phyloP scores from a whole-genome alignment of 2,888 invertebrate species.

The Polylopha cassiicola region DNA sequence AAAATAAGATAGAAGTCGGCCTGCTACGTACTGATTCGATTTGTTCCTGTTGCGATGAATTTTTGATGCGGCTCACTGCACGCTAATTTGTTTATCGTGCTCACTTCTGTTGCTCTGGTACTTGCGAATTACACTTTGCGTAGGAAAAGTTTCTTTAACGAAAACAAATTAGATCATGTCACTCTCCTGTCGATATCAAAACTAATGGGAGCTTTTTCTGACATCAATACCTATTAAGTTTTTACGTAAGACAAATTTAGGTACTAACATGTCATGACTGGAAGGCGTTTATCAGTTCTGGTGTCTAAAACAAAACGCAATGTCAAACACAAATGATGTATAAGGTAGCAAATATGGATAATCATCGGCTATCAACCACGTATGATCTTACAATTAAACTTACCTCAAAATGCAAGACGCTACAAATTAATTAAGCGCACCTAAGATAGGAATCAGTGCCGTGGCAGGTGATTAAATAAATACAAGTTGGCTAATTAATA shows the following conservation, averaged over 20 bases:
- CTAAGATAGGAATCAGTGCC: slow-evolving; percentile 59
- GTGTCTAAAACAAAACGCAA: too few relatives aligned
- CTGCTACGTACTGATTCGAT: slow-evolving; percentile 68
- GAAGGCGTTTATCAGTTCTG: too few relatives aligned
- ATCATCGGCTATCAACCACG: slow-evolving; percentile 32
- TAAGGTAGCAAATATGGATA: too few relatives aligned
- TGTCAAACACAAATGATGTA: too few relatives aligned
- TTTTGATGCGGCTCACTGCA: slow-evolving; percentile 75
- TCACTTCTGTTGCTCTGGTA: slow-evolving; percentile 55
- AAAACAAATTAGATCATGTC: too few relatives aligned
- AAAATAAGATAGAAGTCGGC: slow-evolving; percentile 59
- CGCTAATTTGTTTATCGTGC: slow-evolving; percentile 76
- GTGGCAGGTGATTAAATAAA: slow-evolving; percentile 73
- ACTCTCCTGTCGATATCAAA: too few relatives aligned
- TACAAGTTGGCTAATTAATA: slow-evolving; percentile 73
- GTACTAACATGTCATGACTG: too few relatives aligned
- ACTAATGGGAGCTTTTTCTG: too few relatives aligned
- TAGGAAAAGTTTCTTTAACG: too few relatives aligned
- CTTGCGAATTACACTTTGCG: slow-evolving; percentile 36
- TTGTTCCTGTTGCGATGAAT: slow-evolving; percentile 74
- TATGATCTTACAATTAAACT: slow-evolving; percentile 36
- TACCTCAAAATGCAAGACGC: slow-evolving; percentile 40
- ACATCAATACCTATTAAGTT: too few relatives aligned
- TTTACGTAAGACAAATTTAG: too few relatives aligned
- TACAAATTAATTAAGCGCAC: slow-evolving; percentile 64